Evolutionary conservation across 2,888 invertebrate species (phyloP), one percentile per base, ranked within the genome.

Genomic region (Drosophila gaucha): DNA sequence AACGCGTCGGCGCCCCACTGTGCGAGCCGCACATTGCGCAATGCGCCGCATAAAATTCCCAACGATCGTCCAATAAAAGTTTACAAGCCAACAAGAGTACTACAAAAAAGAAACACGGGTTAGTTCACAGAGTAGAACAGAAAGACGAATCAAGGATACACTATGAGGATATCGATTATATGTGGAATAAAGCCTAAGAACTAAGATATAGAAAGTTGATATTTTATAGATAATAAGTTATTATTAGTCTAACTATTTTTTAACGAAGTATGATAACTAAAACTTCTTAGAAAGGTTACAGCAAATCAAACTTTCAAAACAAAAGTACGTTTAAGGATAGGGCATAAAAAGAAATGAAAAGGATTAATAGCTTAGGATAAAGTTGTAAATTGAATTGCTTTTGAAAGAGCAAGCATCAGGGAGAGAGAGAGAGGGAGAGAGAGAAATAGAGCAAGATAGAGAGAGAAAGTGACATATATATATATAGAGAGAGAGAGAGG

Each of bases 1-100:
- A 86, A 83, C 87, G 87, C 78, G 82, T 80, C 72, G 82, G 65
- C 76, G 74, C 76, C 83, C 83, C 85, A 87, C 87, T 84, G 87
- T 78, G 87, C 78, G 70, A 73, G 73, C 75, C 82, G 85, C 76
- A 80, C 86, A 82, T 84, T 85, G 82, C 79, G 85, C 87, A 84
- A 84, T 80, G 74, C 59, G 83, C 79, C 68, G 79, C 78, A 84
- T 64, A 78, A 71, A 70, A 70, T 60, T 60, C 67, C 52, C 65
- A 72, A 56, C 74, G 68, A 68, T 68, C 65, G 76, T 78, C 85
- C 74, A 76, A 85, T 84, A 87, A 84, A 84, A 85, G 76, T 87
- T 74, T 78, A 87, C 87, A 87, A 80, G 78, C 82, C 75, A 76
- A 68, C 70, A 60, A 60, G 55, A 58, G 70, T 59, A 59, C 49